Evolutionary conservation across 2,797 vertebrate species (phyloP).

Genomic region (Poeciliopsis turneri): DNA sequence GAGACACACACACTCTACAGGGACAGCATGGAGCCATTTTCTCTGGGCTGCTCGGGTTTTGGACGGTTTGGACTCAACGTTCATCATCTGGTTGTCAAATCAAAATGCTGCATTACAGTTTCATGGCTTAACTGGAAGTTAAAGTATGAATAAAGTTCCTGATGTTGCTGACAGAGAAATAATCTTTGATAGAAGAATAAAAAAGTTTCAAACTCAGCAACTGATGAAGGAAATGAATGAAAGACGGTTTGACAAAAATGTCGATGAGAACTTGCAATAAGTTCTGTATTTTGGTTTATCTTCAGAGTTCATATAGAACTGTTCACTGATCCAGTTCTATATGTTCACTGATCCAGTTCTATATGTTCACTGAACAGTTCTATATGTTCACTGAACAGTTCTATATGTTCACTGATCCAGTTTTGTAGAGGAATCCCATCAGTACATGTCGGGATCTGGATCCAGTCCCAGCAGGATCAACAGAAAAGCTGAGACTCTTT

Average conservation of each 20-base stretch:
- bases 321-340: too few relatives aligned
- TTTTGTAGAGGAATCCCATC: too few relatives aligned
- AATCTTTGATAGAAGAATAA: not conserved
- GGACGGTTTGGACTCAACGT: too few relatives aligned
- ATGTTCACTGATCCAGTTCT: too few relatives aligned
- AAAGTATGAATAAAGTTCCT: not conserved
- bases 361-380: too few relatives aligned
- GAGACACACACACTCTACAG: not conserved
- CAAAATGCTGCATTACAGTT: not conserved
- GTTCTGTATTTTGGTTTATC: not conserved
- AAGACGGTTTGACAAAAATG: not conserved
- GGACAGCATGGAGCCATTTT: not conserved
- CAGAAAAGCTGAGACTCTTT: too few relatives aligned
- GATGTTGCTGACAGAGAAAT: not conserved
- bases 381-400: too few relatives aligned
- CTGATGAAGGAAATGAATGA: not conserved
- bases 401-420: too few relatives aligned
- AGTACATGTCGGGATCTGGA: too few relatives aligned
- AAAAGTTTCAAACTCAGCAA: not conserved
- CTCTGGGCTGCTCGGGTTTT: not conserved
- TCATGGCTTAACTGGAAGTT: not conserved
- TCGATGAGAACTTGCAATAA: not conserved
- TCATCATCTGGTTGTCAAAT: not conserved
- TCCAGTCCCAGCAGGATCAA: too few relatives aligned
- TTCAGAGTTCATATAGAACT: not conserved